Evolutionary conservation across 2,888 invertebrate genomes (phyloP), one percentile per base, ranked within the genome.

Genomic region (Drosophila emarginata): DNA sequence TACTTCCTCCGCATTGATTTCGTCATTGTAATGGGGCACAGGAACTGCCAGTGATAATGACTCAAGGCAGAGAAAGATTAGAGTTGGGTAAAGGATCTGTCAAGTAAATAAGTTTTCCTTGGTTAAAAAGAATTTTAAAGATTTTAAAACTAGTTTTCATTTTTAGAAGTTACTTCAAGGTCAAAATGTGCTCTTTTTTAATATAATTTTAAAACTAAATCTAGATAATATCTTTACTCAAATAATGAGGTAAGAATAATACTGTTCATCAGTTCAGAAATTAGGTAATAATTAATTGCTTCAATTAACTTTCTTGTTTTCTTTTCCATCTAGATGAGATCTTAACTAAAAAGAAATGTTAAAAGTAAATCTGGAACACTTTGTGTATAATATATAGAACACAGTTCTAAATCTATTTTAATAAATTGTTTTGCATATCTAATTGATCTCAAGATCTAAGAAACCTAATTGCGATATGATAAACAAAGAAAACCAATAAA

Each of bases 1-100:
- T 4, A 76, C 51, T 28, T 81, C 70, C 7, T 73, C 61, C 7
- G 68, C 52, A 9, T 40, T 45, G 7, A 21, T 56, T 2, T 32
- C 50, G 12, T 36, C 54, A 12, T 50, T 75, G 14, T 53, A 72
- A 7, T 36, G 61, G 14, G 64, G 54, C 14, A 64, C 60, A 4
- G 87, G 87, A 5, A 77, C 85, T 23, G 79, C 79, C 32, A 37
- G 7, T 11, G 68, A 51, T n/a, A 28, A 45, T 2, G 1, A 15
- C 3, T 53, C 36, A 14, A 53, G 15, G 56, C 64, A 67, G 4
- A 67, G 23, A 9, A 65, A 28, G 14, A 76, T 15, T 1, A 72
- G 11, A 18, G 64, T 26, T 36, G 54, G 50, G 12, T 4, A 15
- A 2, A 40, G 11, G 40, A 12, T 14, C 18, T 37, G 21, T 26